Base-by-base conservation (phyloP, 2,113 vertebrate species). In the Phylloscopus trochiloides region DNA sequence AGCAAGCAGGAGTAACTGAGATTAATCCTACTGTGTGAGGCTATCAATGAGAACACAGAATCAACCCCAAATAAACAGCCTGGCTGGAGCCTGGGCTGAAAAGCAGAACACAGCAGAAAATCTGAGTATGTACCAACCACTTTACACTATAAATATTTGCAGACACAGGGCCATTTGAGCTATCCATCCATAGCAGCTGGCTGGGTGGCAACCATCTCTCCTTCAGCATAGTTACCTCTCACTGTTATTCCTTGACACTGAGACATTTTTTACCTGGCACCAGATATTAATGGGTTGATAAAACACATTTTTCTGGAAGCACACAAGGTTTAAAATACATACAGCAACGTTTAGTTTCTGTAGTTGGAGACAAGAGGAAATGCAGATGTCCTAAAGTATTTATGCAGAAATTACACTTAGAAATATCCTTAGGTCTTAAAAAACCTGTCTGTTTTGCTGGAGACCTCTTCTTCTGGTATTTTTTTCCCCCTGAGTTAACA, bases 161-260 rank as follows among this genome's bases (percentile, higher is more conserved):
- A 65, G n/a, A 31, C n/a, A 58, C 2, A 42, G 22, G 9, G n/a
- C 6, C 0, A 0, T 4, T 58, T 16, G 21, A 51, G 4, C 12
- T 51, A 26, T 11, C 9, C 38, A 10, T 52, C 50, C 16, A 6
- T 2, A 43, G 16, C n/a, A 86, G 32, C 25, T 48, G 51, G 34
- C 28, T 76, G 62, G 1, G 1, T 10, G 3, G 13, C 5, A 17
- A 18, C 12, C 5, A 21, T 29, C 8, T 61, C 17, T 45, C 13
- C 55, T 59, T 42, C 55, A 32, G 55, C 3, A 43, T 7, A 38
- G 31, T 65, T 5, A 2, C 4, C 6, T 61, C 20, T 55, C 29
- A 40, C 5, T 12, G 32, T 57, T 57, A 40, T 14, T 58, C 14
- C 36, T 22, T 3, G 8, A 42, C 8, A 32, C 10, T 16, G 40